phyloP scores from a whole-genome alignment of 2,113 vertebrate species.

The Periophthalmodon schlosseri region DNA sequence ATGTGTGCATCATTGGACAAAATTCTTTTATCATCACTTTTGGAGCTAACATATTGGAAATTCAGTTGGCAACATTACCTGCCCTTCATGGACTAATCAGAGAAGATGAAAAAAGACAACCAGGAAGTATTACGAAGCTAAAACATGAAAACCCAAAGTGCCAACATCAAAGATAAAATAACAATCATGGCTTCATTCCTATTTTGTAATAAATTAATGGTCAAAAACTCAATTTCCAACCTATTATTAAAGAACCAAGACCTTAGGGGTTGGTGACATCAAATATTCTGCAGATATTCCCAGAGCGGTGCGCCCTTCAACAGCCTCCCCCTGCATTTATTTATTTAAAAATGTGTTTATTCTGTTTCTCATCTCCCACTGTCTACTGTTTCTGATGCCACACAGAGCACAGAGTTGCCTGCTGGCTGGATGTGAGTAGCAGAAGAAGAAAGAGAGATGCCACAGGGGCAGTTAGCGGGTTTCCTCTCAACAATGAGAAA shows the following conservation, averaged over 20 bases:
- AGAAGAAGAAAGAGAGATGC: slow-evolving; percentile 43
- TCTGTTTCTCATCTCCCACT: slow-evolving; percentile 60
- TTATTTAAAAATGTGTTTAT: slow-evolving; percentile 75
- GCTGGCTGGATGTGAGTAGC: slow-evolving; percentile 49
- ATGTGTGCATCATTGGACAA: slow-evolving; percentile 6
- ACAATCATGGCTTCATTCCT: slow-evolving; percentile 1
- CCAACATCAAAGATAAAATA: slow-evolving; percentile 1
- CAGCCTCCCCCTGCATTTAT: slow-evolving; percentile 64
- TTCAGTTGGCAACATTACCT: slow-evolving; percentile 21
- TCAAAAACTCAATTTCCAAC: slow-evolving; percentile 24
- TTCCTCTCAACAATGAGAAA: slow-evolving; percentile 38
- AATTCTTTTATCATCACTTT: slow-evolving; percentile 21
- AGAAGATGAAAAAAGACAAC: slow-evolving; percentile 21
- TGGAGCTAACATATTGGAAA: slow-evolving; percentile 24
- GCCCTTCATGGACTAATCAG: slow-evolving; percentile 33
- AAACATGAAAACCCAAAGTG: not conserved
- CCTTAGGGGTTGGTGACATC: slow-evolving; percentile 53
- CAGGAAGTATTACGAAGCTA: slow-evolving; percentile 14
- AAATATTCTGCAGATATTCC: slow-evolving; percentile 67
- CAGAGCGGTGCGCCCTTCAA: slow-evolving; percentile 65
- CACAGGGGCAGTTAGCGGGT: slow-evolving; percentile 52
- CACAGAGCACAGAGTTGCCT: slow-evolving; percentile 47
- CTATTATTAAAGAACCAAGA: slow-evolving; percentile 26
- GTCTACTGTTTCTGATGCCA: slow-evolving; percentile 37
- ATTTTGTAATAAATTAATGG: slow-evolving; percentile 25